Conservation (phyloP, 2,113 vertebrate genomes). For the Alectura lathami region DNA sequence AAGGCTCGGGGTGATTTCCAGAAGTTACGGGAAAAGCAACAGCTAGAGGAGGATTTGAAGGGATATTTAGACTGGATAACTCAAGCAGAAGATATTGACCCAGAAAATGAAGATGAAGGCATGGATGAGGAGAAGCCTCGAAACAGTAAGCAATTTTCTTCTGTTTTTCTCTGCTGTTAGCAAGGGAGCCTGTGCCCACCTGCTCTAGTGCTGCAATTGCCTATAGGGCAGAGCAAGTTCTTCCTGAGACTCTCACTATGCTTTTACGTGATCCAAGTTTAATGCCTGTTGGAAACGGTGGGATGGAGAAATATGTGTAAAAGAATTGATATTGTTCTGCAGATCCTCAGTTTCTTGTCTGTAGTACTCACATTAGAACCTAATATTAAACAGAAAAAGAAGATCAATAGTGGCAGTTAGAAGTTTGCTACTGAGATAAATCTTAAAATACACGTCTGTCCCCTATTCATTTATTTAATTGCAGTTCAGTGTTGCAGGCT, state of each 20-base stretch:
- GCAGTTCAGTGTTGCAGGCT: background rate
- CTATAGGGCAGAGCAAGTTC: background rate
- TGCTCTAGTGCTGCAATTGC: background rate
- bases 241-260: background rate
- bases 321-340: background rate
- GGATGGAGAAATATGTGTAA: background rate
- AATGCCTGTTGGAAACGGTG: background rate
- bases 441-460: background rate
- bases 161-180: background rate
- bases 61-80: slow-evolving; percentile 99
- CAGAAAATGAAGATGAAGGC: slow-evolving; percentile 97
- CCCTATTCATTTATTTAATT: background rate
- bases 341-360: background rate
- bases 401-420: background rate
- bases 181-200: background rate
- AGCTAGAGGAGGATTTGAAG: slow-evolving; percentile 96
- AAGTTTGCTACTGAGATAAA: background rate
- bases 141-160: slow-evolving; percentile 86
- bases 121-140: slow-evolving; percentile 95
- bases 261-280: background rate
- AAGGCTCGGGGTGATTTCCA: slow-evolving; percentile 98
- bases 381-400: background rate
- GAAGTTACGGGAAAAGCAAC: slow-evolving; percentile 96
- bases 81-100: slow-evolving; percentile 98
- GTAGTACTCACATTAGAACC: background rate